Conservation (phyloP, 1,140 invertebrate species). For the Ceratosolen fusciceps region DNA sequence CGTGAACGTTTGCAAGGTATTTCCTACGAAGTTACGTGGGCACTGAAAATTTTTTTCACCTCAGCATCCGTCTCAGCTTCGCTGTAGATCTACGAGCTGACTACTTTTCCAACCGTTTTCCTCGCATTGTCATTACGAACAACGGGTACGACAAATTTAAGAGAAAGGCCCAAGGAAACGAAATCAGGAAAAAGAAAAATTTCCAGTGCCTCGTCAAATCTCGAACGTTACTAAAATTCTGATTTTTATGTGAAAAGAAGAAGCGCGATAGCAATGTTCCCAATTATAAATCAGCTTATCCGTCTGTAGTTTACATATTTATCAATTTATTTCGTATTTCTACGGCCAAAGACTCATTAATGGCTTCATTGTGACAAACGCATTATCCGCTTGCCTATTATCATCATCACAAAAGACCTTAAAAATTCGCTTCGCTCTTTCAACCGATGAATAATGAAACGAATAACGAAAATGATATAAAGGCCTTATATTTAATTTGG, state of each 20-base stretch:
- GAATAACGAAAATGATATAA: slow-evolving; percentile 1
- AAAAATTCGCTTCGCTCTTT: not conserved
- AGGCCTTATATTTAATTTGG: not conserved
- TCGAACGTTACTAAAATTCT: slow-evolving; percentile 6
- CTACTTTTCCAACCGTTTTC: not conserved
- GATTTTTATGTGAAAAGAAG: slow-evolving; percentile 10
- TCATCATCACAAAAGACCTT: not conserved
- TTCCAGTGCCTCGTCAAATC: slow-evolving; percentile 38
- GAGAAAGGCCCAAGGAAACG: slow-evolving; percentile 7
- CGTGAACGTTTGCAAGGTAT: slow-evolving; percentile 48
- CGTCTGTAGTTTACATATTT: not conserved
- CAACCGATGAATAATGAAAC: not conserved
- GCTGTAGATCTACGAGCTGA: no score
- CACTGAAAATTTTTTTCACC: slow-evolving; percentile 36
- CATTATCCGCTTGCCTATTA: not conserved
- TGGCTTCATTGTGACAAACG: not conserved
- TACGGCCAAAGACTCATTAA: not conserved
- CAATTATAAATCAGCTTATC: no score
- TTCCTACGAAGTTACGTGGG: slow-evolving; percentile 41
- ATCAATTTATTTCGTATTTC: not conserved
- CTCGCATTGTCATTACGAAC: not conserved
- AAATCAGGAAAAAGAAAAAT: no score
- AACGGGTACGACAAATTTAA: not conserved
- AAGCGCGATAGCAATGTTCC: not conserved
- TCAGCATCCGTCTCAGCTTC: slow-evolving; percentile 28